A percentile compares a stretch with the other conserved stretches of the same genome.
These are phyloP conservation scores for Rhabdomys dilectus DNA, from an alignment of 2,113 vertebrate species.

Conservation along the genomic window DNA sequence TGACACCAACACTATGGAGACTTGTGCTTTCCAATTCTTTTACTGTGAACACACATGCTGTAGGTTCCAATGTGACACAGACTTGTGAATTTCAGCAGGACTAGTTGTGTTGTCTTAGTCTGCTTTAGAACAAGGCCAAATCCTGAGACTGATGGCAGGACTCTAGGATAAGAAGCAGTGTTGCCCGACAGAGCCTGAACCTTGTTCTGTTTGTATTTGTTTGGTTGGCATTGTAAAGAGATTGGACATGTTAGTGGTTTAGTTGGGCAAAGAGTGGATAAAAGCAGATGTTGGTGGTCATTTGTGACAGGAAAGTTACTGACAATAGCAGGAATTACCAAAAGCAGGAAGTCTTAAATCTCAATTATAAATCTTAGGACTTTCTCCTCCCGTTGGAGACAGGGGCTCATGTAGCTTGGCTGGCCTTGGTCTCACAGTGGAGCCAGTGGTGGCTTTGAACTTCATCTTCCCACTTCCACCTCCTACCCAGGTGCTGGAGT, in stretches of 20 bases:
- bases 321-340: not conserved
- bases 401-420: not conserved
- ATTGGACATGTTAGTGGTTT: not conserved
- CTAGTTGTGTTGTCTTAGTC: not conserved
- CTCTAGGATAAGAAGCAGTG: not conserved
- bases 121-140: slow-evolving; percentile 22
- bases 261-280: slow-evolving; percentile 5
- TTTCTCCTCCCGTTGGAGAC: not conserved
- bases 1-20: not conserved
- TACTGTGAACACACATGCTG: not conserved
- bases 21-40: not conserved
- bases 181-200: not conserved
- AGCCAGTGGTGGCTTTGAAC: not conserved
- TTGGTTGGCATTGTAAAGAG: not conserved
- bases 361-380: slow-evolving; percentile 13
- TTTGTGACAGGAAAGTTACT: slow-evolving; percentile 31
- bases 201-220: not conserved
- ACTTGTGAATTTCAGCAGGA: not conserved
- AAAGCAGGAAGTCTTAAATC: slow-evolving; percentile 42
- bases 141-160: not conserved
- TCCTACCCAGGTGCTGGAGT: not conserved
- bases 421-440: not conserved
- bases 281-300: slow-evolving; percentile 6
- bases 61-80: not conserved
- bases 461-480: not conserved